A percentile compares a stretch with the other conserved stretches of the same genome.
Conservation (phyloP, 2,888 invertebrate species). For the Drosophila macrothrix region DNA sequence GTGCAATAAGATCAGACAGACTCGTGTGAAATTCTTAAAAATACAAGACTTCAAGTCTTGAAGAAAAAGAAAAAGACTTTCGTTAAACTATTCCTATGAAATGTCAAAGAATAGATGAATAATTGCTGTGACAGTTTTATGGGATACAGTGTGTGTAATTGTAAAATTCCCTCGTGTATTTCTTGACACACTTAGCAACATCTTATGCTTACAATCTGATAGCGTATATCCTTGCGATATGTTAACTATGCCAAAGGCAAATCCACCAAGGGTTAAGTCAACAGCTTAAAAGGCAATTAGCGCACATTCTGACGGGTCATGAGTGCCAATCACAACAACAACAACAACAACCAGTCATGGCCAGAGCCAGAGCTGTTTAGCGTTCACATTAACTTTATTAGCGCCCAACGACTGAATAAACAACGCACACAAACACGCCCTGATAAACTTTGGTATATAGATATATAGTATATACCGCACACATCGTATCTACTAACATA, state of each 20-base stretch:
- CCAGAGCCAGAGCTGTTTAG: constrained; percentile 71
- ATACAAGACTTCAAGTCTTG: not conserved
- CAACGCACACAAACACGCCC: constrained; percentile 16
- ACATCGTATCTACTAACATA: constrained; percentile 39
- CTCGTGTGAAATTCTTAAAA: not conserved
- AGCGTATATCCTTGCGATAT: not conserved
- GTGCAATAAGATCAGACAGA: not conserved
- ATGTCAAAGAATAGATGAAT: not conserved
- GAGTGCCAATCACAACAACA: constrained; percentile 19
- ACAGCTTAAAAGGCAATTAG: constrained; percentile 80
- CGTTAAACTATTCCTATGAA: not conserved
- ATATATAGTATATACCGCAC: not conserved
- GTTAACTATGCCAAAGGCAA: constrained; percentile 20
- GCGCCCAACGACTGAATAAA: constrained; percentile 57
- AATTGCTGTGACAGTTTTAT: not conserved
- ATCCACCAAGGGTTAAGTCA: constrained; percentile 59
- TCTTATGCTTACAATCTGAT: constrained; percentile 2
- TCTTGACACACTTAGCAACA: not conserved
- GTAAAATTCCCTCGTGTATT: not conserved
- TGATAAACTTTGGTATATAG: not conserved
- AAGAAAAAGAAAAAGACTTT: not conserved
- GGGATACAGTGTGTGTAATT: not conserved
- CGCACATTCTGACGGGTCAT: constrained; percentile 57
- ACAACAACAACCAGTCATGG: constrained; percentile 58
- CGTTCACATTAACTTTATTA: constrained; percentile 74